Base-by-base conservation (phyloP, 2,888 invertebrate genomes). In the Archips crataeganus region DNA sequence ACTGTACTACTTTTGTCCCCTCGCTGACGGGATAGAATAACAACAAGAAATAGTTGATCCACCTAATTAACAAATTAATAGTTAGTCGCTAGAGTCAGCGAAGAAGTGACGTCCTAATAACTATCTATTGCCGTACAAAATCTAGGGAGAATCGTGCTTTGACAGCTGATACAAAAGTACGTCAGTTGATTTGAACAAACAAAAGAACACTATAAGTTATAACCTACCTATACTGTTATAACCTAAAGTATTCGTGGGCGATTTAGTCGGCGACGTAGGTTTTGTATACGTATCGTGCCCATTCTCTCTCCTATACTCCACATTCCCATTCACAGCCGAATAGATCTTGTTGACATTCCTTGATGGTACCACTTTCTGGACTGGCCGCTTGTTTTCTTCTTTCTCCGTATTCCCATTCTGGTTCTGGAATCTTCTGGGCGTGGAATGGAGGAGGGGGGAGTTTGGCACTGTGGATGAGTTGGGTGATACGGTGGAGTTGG, bases 331-430 rank as follows among this genome's bases (percentile, higher is more conserved):
- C 9, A 95, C 94, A 79, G 95, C 91, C 1, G 95, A 88, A 81
- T 95, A 95, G 76, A 92, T 89, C 82, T 93, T 92, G 77, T 90
- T 93, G 75, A 86, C 95, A 81, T 96, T 97, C 79, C 97, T 95
- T n/a, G 97, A 97, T 2, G 97, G 97, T 45, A 96, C 96, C 8
- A 97, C 97, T 90, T 97, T 97, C 86, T 97, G 97, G 34, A 97
- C 96, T 8, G 97, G 97, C 84, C 96, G 95, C 84, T 96, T 96
- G 77, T 95, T 95, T 72, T 94, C 94, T 76, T 94, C 93, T 75
- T 93, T 93, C 10, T 93, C 92, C n/a, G 84, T 74, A 77, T 89
- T 90, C 15, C 91, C 90, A 75, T 92, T 89, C 74, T 90, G 88
- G 75, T 82, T 84, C 75, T 91, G 93, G 80, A 90, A 93, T 85